Evolutionary conservation across 2,113 vertebrate genomes (phyloP).

Genomic region (Tautogolabrus adspersus): DNA sequence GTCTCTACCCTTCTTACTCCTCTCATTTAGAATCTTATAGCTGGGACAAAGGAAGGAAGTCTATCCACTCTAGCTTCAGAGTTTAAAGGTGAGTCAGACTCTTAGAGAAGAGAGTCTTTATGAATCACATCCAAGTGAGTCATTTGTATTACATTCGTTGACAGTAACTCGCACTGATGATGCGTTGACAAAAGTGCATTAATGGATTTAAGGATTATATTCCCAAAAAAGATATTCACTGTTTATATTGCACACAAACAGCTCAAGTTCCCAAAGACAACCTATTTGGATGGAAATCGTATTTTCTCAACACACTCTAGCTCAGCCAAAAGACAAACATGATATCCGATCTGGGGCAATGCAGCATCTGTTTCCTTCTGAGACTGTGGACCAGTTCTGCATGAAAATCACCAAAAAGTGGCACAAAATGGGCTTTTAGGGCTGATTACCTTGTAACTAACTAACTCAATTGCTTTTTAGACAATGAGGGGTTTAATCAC

Average conservation of each 20-base stretch:
- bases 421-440: constrained; percentile 6
- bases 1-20: constrained; percentile 27
- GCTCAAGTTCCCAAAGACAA: constrained; percentile 12
- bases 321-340: constrained; percentile 30
- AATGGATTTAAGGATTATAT: constrained; percentile 29
- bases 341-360: constrained; percentile 2
- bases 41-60: constrained; percentile 6
- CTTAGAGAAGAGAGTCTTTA: background rate
- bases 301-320: constrained; percentile 1
- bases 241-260: constrained; percentile 16
- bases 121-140: constrained; percentile 39
- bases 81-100: background rate
- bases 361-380: constrained; percentile 3
- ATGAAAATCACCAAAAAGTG: background rate
- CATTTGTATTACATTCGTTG: constrained; percentile 23
- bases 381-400: background rate
- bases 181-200: constrained; percentile 10
- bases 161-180: constrained; percentile 20
- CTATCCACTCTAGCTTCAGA: constrained; percentile 20
- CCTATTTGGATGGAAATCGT: background rate
- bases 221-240: constrained; percentile 9
- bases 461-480: background rate
- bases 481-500: constrained; percentile 20
- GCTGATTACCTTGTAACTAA: constrained; percentile 25
- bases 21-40: constrained; percentile 42